Evolutionary conservation across 2,113 vertebrate species (phyloP), one percentile per base, ranked within the genome.

Genomic region (Platichthys flesus): DNA sequence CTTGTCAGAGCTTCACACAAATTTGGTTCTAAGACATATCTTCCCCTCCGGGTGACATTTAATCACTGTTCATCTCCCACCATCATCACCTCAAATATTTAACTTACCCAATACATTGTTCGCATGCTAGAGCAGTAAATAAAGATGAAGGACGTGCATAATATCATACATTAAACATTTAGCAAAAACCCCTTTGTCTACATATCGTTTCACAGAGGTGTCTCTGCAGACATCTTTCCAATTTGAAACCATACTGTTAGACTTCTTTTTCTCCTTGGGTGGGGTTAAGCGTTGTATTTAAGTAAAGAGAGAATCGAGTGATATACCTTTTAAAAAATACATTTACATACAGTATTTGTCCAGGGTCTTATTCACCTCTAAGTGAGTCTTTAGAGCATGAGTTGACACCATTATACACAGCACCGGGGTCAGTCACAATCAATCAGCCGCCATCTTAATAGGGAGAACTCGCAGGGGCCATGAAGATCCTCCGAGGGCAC

Each of bases 401-500:
- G 4, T 51, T 31, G 20, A 14, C 26, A 26, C 8, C 7, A 21
- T 3, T 0, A 31, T 68, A 26, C 18, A 70, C 35, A 18, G 14
- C 60, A 67, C 0, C 24, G 49, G 57, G 68, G 26, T 80, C 76
- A 78, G 47, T 76, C n/a, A 21, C 31, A 69, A 79, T 82, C 52
- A 87, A 78, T 81, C 62, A 70, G 59, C 54, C 18, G 12, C 47
- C 60, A 56, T 76, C 64, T 70, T 68, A 78, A 74, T 7, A 74
- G 12, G 42, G 15, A 31, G 61, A 16, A 77, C 69, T 66, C 67
- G 66, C 20, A 21, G 51, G 60, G 58, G 71, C 67, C 55, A 55
- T 60, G 73, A 74, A 64, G 65, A 83, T 89, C 51, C 76, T 89
- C 78, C 24, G 40, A 84, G 76, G 85, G 75, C 73, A 75, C 49